These are phyloP conservation scores for Hirudo medicinalis DNA, from an alignment of 1,140 invertebrate species.

Conservation along the genomic window DNA sequence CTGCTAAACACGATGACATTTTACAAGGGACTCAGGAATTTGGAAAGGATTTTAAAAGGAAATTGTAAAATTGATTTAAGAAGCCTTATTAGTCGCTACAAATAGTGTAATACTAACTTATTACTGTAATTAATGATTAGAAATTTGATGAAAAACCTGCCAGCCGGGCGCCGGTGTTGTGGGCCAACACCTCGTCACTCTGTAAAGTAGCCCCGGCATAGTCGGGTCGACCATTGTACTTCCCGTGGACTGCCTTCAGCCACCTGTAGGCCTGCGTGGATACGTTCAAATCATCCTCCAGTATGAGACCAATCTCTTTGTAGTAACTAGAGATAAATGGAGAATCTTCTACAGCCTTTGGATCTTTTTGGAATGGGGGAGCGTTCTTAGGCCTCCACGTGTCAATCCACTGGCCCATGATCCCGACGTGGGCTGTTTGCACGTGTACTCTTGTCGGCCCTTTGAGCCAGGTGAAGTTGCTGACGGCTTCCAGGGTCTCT, in stretches of 20 bases:
- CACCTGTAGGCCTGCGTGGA: constrained; percentile 30
- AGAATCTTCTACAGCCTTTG: background rate
- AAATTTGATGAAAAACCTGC: background rate
- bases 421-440: constrained; percentile 27
- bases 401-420: constrained; percentile 32
- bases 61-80: no score
- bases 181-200: constrained; percentile 19
- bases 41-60: no score
- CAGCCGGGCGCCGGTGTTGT: background rate
- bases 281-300: constrained; percentile 33
- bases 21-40: no score
- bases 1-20: no score
- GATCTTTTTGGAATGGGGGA: constrained; percentile 5
- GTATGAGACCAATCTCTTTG: constrained; percentile 30
- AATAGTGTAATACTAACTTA: no score
- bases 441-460: constrained; percentile 26
- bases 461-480: constrained; percentile 27
- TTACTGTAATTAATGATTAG: no score
- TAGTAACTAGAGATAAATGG: background rate
- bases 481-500: constrained; percentile 23
- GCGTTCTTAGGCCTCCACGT: constrained; percentile 27
- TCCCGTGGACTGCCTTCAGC: constrained; percentile 29
- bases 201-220: constrained; percentile 29
- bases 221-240: constrained; percentile 25
- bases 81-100: no score